Evolutionary conservation across 2,888 invertebrate genomes (phyloP).

Genomic region (Phaedon cochleariae): DNA sequence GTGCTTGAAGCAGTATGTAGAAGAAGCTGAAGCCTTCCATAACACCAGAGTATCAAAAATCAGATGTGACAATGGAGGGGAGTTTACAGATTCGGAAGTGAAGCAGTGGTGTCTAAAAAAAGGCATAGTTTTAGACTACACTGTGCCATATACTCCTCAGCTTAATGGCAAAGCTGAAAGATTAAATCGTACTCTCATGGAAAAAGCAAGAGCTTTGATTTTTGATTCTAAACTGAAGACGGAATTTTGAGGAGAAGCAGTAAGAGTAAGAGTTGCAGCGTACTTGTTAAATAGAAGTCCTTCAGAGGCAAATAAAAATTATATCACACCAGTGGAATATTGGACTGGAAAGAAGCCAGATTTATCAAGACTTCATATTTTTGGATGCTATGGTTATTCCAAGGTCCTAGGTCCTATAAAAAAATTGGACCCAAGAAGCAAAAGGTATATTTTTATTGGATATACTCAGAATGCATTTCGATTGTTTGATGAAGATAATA

Average conservation of each 20-base stretch:
- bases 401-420: too few relatives aligned
- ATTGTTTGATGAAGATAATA: too few relatives aligned
- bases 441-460: too few relatives aligned
- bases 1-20: slow-evolving; percentile 36
- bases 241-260: slow-evolving; percentile 38
- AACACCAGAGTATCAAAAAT: slow-evolving; percentile 35
- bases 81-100: slow-evolving; percentile 27
- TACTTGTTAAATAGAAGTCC: slow-evolving; percentile 38
- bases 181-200: slow-evolving; percentile 37
- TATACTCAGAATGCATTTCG: too few relatives aligned
- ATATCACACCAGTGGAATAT: slow-evolving; percentile 48
- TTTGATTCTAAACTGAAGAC: slow-evolving; percentile 27
- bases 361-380: slow-evolving; percentile 14
- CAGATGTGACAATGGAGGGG: slow-evolving; percentile 41
- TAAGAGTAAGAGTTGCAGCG: slow-evolving; percentile 21
- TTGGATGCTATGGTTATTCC: too few relatives aligned
- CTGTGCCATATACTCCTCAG: slow-evolving; percentile 38
- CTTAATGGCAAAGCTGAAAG: slow-evolving; percentile 36
- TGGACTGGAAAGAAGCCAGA: slow-evolving; percentile 49
- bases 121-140: slow-evolving; percentile 33
- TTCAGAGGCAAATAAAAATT: slow-evolving; percentile 20
- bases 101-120: slow-evolving; percentile 33
- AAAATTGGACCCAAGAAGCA: too few relatives aligned
- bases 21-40: slow-evolving; percentile 29
- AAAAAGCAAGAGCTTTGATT: slow-evolving; percentile 39